These are phyloP conservation scores for Mycteria americana DNA, from an alignment of 2,797 vertebrate genomes.

Conservation along the genomic window DNA sequence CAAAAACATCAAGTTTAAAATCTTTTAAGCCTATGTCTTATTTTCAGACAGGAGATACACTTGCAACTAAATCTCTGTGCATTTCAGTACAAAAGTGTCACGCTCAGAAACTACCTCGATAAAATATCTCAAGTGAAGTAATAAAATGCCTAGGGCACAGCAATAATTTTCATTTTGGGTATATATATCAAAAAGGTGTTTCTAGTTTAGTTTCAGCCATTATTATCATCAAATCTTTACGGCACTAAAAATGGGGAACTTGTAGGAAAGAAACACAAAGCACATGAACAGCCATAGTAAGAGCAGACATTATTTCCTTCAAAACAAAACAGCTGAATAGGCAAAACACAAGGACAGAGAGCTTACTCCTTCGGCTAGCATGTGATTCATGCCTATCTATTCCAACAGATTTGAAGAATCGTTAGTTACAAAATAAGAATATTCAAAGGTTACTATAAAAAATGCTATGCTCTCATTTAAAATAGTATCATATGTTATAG, in stretches of 20 bases:
- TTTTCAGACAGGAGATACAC: neutral
- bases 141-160: neutral
- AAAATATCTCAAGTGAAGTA: neutral
- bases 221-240: neutral
- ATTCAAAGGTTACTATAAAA: neutral
- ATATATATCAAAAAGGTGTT: neutral
- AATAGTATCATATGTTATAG: neutral
- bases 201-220: neutral
- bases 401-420: neutral
- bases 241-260: neutral
- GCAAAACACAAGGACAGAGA: neutral
- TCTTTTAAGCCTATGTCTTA: neutral
- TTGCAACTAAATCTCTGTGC: neutral
- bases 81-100: neutral
- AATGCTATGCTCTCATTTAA: neutral
- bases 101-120: neutral
- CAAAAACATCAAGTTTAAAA: neutral
- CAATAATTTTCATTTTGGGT: neutral
- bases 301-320: neutral
- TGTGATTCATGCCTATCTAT: neutral
- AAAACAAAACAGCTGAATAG: neutral
- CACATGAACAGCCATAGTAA: neutral
- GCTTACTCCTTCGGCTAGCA: neutral
- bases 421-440: neutral
- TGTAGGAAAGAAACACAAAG: neutral